A percentile compares a stretch with the other conserved stretches of the same genome.
Conservation (phyloP, 2,888 invertebrate genomes). For the Pollenia angustigena region DNA sequence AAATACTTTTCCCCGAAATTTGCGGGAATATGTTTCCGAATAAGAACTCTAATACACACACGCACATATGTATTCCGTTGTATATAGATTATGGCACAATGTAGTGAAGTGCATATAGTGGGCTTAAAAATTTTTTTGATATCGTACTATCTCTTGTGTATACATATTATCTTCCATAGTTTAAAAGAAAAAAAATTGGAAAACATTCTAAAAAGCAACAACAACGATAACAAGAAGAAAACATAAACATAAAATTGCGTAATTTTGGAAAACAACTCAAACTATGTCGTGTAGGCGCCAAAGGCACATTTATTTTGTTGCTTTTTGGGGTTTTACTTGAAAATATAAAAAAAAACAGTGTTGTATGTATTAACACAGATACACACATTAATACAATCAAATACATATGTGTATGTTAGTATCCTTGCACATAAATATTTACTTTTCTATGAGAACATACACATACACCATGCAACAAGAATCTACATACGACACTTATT, state of each 20-base stretch:
- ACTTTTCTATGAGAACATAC: too few species aligned
- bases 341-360: slow-evolving; percentile 45
- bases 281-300: slow-evolving; percentile 81
- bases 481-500: too few species aligned
- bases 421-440: too few species aligned
- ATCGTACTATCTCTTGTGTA: background rate
- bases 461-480: too few species aligned
- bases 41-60: too few species aligned
- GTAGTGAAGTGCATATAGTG: slow-evolving; percentile 58
- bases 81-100: background rate
- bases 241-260: slow-evolving; percentile 74
- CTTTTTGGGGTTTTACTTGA: slow-evolving; percentile 28
- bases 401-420: background rate
- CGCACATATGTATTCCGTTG: too few species aligned
- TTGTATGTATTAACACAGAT: slow-evolving; percentile 5
- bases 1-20: too few species aligned
- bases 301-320: slow-evolving; percentile 74
- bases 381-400: background rate
- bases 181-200: slow-evolving; percentile 15
- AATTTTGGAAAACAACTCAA: slow-evolving; percentile 77
- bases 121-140: slow-evolving; percentile 36
- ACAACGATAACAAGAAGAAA: slow-evolving; percentile 24
- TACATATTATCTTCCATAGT: slow-evolving; percentile 16
- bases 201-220: slow-evolving; percentile 35
- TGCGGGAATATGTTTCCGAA: too few species aligned